Percentiles rank a stretch among this genome's conserved stretches.
These are phyloP conservation scores for Forbesichthys papilliferus DNA, from an alignment of 2,113 vertebrate species.

Conservation along the genomic window DNA sequence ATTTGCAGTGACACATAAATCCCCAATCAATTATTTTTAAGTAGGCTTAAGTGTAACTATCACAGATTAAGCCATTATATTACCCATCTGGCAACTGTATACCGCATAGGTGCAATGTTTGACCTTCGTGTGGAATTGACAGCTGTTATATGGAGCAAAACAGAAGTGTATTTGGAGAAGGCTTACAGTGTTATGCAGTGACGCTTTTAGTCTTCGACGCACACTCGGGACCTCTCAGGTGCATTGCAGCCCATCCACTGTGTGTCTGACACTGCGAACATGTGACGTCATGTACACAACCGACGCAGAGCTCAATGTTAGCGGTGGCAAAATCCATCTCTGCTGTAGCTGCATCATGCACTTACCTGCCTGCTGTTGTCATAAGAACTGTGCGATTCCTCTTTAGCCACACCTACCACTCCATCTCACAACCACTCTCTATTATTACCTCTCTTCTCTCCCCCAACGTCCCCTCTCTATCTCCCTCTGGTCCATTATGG, in stretches of 20 bases:
- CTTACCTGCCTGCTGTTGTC: too few species aligned
- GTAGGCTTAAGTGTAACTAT: not conserved
- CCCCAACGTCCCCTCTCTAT: not conserved
- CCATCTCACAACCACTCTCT: constrained; percentile 9
- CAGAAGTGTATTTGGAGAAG: constrained; percentile 3
- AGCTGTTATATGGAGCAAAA: not conserved
- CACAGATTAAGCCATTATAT: not conserved
- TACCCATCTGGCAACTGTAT: too few species aligned
- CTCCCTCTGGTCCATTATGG: constrained; percentile 1
- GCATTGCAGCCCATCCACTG: not conserved
- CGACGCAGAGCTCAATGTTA: not conserved
- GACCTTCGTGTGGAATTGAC: not conserved
- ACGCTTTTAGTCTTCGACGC: not conserved
- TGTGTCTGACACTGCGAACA: constrained; percentile 2
- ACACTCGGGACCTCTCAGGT: not conserved
- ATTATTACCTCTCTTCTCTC: not conserved
- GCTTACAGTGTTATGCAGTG: not conserved
- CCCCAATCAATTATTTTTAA: not conserved
- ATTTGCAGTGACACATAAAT: not conserved
- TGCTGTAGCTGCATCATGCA: too few species aligned
- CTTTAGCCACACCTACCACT: not conserved
- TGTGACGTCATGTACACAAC: not conserved
- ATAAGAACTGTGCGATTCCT: too few species aligned
- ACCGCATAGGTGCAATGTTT: not conserved
- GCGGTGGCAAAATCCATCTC: not conserved